A percentile compares a stretch with the other conserved stretches of the same genome.
These are phyloP conservation scores for Maniola jurtina DNA, from an alignment of 1,140 invertebrate genomes.

Conservation along the genomic window DNA sequence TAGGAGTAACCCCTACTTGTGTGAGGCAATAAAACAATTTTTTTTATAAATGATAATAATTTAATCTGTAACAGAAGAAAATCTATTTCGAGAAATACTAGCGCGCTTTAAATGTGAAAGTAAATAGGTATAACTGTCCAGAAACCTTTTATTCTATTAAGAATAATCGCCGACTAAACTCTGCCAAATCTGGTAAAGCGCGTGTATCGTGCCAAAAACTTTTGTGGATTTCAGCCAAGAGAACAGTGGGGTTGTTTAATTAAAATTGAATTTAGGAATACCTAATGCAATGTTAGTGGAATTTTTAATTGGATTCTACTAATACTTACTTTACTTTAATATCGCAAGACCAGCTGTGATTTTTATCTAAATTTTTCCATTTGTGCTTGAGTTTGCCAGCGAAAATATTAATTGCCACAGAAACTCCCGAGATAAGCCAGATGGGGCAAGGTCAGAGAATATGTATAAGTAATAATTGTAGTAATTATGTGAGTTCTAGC, in stretches of 20 bases:
- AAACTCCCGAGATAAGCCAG: no score
- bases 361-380: no score
- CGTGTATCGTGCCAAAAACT: constrained; percentile 31
- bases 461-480: no score
- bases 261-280: constrained; percentile 24
- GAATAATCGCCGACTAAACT: constrained; percentile 19
- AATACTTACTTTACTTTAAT: neutral
- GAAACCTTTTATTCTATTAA: constrained; percentile 24
- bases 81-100: neutral
- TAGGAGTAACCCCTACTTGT: neutral
- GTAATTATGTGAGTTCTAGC: no score
- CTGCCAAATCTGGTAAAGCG: constrained; percentile 26
- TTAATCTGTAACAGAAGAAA: no score
- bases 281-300: constrained; percentile 1
- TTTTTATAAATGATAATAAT: no score
- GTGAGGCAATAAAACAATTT: no score
- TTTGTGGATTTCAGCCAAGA: constrained; percentile 31
- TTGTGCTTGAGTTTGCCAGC: no score
- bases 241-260: constrained; percentile 22
- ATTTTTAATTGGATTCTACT: neutral
- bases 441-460: no score
- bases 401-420: no score
- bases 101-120: neutral
- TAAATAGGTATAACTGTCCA: constrained; percentile 14
- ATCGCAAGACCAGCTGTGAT: no score